phyloP scores from a whole-genome alignment of 2,888 invertebrate genomes.

The Pollenia amentaria region DNA sequence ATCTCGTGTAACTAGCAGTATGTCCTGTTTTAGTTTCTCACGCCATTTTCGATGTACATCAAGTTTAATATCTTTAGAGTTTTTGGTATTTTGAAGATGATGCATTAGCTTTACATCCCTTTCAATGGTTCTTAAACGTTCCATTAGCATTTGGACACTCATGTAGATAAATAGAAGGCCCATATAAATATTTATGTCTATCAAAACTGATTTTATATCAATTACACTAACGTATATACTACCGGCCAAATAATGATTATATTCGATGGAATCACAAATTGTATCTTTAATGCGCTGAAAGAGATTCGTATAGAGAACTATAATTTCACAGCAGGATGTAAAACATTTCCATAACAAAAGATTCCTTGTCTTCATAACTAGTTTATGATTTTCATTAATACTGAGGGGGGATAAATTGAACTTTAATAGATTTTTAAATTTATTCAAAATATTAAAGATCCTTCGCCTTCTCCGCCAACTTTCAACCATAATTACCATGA shows the following conservation, averaged over 20 bases:
- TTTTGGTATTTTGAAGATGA: neutral
- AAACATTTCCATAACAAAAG: slow-evolving; percentile 25
- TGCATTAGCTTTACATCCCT: slow-evolving; percentile 46
- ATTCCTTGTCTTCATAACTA: slow-evolving; percentile 7
- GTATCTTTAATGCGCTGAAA: neutral
- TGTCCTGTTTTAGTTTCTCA: slow-evolving; percentile 65
- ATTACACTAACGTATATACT: slow-evolving; percentile 15
- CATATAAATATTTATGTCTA: slow-evolving; percentile 55
- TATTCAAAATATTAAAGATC: neutral
- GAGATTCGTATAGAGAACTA: slow-evolving; percentile 30
- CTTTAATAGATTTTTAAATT: slow-evolving; percentile 11
- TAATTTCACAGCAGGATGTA: neutral
- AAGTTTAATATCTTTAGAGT: too few species aligned
- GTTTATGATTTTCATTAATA: slow-evolving; percentile 17
- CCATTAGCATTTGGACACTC: slow-evolving; percentile 35
- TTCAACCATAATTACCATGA: neutral
- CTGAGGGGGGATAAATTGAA: neutral
- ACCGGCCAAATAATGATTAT: neutral
- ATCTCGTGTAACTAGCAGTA: slow-evolving; percentile 69
- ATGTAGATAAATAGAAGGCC: slow-evolving; percentile 39
- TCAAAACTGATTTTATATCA: neutral
- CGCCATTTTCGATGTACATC: slow-evolving; percentile 62
- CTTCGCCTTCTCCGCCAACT: slow-evolving; percentile 48
- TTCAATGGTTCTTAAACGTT: slow-evolving; percentile 46
- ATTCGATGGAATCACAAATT: neutral